Conservation (phyloP, 2,888 invertebrate genomes). For the Ecdyonurus torrentis region DNA sequence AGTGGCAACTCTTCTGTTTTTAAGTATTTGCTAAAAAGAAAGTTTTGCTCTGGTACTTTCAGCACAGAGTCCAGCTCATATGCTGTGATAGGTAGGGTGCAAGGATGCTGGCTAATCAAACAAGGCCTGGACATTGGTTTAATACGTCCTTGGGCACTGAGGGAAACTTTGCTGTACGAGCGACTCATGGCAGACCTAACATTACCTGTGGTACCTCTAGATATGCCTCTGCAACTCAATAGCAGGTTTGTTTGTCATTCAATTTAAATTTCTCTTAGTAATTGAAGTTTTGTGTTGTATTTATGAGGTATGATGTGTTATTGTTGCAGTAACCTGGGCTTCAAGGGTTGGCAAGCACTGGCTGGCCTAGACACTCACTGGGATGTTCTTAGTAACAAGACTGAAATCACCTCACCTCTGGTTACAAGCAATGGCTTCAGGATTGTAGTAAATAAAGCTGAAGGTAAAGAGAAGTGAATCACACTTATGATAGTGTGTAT, state of each 20-base stretch:
- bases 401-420: neutral
- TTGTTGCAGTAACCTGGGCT: neutral
- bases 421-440: neutral
- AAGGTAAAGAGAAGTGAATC: neutral
- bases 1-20: neutral
- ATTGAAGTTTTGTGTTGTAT: neutral
- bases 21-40: too few relatives aligned
- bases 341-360: neutral
- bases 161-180: neutral
- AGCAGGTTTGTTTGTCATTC: neutral
- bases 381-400: neutral
- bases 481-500: neutral
- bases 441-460: neutral
- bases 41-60: too few relatives aligned
- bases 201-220: neutral
- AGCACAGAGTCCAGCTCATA: too few relatives aligned
- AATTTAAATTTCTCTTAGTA: too few relatives aligned
- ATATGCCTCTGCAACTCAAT: neutral
- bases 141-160: neutral
- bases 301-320: too few relatives aligned
- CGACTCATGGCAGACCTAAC: neutral
- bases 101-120: neutral
- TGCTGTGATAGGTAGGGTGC: neutral
- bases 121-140: neutral
- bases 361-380: neutral